These are phyloP conservation scores for Carapus acus DNA, from an alignment of 2,797 vertebrate species.

Conservation along the genomic window DNA sequence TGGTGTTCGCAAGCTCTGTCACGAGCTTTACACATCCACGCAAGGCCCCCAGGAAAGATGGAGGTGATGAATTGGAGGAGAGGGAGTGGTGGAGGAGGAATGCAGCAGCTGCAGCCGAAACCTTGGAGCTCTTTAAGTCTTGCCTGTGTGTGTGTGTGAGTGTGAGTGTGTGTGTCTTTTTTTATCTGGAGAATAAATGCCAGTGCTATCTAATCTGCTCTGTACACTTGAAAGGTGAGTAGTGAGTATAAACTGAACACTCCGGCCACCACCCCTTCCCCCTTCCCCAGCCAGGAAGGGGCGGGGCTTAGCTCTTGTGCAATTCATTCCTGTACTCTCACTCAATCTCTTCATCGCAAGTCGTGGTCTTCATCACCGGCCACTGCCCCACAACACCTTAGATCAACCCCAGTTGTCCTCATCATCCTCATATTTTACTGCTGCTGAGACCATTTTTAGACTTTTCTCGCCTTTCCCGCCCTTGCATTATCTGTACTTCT, in stretches of 20 bases:
- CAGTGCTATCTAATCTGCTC: slow-evolving; percentile 44
- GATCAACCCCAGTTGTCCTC: no score
- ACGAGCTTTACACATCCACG: slow-evolving; percentile 19
- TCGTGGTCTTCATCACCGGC: no score
- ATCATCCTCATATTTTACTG: no score
- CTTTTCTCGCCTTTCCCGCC: no score
- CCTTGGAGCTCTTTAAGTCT: slow-evolving; percentile 15
- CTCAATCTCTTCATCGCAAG: not conserved
- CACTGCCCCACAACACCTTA: no score
- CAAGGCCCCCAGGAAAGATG: slow-evolving; percentile 3
- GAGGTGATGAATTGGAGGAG: not conserved
- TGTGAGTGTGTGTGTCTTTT: slow-evolving; percentile 12
- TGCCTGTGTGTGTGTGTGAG: no score
- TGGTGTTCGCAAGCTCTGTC: not conserved
- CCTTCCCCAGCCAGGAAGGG: not conserved
- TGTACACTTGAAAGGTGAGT: slow-evolving; percentile 37
- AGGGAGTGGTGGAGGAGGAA: slow-evolving; percentile 26
- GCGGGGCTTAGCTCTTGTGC: not conserved
- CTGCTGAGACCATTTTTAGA: no score
- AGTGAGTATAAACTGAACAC: slow-evolving; percentile 22
- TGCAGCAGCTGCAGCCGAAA: slow-evolving; percentile 36
- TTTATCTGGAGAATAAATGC: slow-evolving; percentile 34
- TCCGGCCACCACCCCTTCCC: not conserved
- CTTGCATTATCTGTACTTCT: no score
- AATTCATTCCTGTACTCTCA: not conserved